phyloP scores from a whole-genome alignment of 1,140 invertebrate genomes.

The Adoxophyes honmai region DNA sequence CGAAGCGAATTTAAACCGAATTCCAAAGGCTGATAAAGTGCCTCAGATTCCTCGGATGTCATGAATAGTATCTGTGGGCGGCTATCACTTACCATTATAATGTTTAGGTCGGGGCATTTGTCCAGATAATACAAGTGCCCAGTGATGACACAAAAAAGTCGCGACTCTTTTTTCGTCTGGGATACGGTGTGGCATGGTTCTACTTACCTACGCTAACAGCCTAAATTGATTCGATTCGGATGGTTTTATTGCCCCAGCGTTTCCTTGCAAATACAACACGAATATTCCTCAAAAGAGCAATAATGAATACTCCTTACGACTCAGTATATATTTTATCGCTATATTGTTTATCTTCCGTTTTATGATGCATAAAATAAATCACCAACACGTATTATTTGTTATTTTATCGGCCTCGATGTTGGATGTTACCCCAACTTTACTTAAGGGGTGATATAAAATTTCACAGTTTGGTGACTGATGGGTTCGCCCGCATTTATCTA shows the following conservation, averaged over 20 bases:
- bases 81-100: no score
- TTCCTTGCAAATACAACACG: background rate
- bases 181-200: background rate
- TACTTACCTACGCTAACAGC: background rate
- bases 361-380: constrained; percentile 45
- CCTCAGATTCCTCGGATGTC: no score
- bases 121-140: no score
- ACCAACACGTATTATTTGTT: constrained; percentile 35
- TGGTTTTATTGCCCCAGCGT: background rate
- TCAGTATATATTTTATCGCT: constrained; percentile 33
- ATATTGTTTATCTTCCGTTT: constrained; percentile 39
- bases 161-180: background rate
- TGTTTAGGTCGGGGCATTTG: no score
- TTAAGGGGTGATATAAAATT: background rate
- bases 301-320: constrained; percentile 16
- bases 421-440: background rate
- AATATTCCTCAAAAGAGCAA: background rate
- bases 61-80: no score
- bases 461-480: background rate
- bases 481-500: background rate
- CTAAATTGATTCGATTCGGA: background rate
- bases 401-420: constrained; percentile 37
- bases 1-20: no score
- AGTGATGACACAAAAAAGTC: no score
- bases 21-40: no score